phyloP scores from a whole-genome alignment of 2,113 vertebrate genomes.

The Syrrhaptes paradoxus region DNA sequence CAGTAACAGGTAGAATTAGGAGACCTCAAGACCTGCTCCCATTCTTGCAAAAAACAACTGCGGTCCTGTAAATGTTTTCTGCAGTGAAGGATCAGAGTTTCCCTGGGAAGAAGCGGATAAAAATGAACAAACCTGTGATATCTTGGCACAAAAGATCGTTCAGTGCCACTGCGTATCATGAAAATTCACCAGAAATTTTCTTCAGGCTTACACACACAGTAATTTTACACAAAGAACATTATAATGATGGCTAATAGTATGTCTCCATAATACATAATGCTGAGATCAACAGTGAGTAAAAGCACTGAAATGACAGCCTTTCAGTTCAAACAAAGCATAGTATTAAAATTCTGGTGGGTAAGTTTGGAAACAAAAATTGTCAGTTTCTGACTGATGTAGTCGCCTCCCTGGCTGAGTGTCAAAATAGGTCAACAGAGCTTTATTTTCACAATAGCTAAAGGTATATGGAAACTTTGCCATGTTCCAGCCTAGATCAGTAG shows the following conservation, averaged over 20 bases:
- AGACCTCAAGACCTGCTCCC: not conserved
- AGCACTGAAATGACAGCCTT: constrained; percentile 3
- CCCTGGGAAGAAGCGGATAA: not conserved
- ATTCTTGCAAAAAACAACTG: not conserved
- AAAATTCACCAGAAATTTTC: not conserved
- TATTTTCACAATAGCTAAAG: constrained; percentile 52
- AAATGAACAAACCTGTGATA: not conserved
- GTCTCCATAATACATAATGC: not conserved
- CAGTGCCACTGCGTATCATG: accelerated
- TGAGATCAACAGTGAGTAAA: not conserved
- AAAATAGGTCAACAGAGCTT: constrained; percentile 62
- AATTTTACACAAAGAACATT: not conserved
- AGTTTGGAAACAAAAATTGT: constrained; percentile 56
- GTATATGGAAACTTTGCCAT: constrained; percentile 60
- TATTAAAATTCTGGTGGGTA: constrained; percentile 56
- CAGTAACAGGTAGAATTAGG: not conserved
- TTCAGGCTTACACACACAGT: not conserved
- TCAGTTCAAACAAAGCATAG: not conserved
- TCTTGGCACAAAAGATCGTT: not conserved
- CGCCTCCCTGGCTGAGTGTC: constrained; percentile 54
- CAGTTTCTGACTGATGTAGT: constrained; percentile 63
- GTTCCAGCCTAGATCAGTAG: not conserved
- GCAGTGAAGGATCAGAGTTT: not conserved
- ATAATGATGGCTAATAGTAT: not conserved
- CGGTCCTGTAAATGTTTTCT: not conserved